Evolutionary conservation across 1,140 invertebrate species (phyloP), one percentile per base, ranked within the genome.

Genomic region (Zophobas morio): DNA sequence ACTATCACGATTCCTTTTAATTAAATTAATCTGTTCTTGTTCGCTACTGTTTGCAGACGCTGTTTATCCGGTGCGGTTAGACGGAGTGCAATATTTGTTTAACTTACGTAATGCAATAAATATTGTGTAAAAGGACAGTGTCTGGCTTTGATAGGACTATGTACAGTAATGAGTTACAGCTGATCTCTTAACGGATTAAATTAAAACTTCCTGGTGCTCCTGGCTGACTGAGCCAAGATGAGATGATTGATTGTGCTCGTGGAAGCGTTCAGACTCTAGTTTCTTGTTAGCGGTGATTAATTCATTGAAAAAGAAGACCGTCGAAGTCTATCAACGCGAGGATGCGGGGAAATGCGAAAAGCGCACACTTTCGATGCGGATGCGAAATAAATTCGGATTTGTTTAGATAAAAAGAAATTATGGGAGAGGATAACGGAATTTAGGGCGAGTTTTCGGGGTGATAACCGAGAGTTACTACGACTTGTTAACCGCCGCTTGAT

Each of bases 131-230:
- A 51, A 51, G 6, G 49, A 51, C 49, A 51, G 49, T 51, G 49
- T 51, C 49, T 51, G 49, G 49, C 49, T 66, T 33, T 66, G 60
- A 66, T 66, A 66, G 36, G 60, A 39, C 60, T 40, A 66, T 66
- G 60, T 40, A 39, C 35, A 34, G n/a, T 63, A 63, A 63, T 63
- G 36, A 66, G 37, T 39, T 77, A 73, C 76, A 77, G 66, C 76
- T 77, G 37, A 73, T 77, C 76, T 77, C 76, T 77, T 72, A 66
- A 66, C 75, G 75, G 70, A 54, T 49, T 77, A 70, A 77, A 77
- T 77, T 77, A 60, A 73, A 56, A 77, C 76, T 56, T 77, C 76
- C 70, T 77, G 76, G 70, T 77, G 76, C 71, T 77, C 70, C 66
- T 73, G 76, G 49, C 76, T 77, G 53, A 53, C 76, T 77, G 53